Conservation (phyloP, 2,797 vertebrate genomes). For the Lithobates pipiens region DNA sequence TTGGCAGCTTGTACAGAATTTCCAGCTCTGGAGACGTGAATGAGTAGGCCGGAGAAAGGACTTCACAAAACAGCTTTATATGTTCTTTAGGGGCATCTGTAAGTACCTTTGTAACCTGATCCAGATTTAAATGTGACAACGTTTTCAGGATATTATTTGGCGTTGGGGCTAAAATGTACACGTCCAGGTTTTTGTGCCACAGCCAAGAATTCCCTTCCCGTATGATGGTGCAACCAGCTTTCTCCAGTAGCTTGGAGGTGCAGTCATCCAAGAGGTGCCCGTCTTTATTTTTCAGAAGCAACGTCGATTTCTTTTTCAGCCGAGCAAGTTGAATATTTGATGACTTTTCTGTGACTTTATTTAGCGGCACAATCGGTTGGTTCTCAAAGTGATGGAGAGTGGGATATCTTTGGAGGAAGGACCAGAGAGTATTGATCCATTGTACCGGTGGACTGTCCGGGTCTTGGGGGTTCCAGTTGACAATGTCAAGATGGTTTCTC, state of each 20-base stretch:
- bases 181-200: slow-evolving; percentile 76
- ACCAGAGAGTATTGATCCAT: slow-evolving; percentile 84
- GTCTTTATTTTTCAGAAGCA: slow-evolving; percentile 77
- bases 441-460: slow-evolving; percentile 75
- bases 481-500: slow-evolving; percentile 64
- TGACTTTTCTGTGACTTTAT: slow-evolving; percentile 61
- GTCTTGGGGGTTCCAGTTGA: slow-evolving; percentile 73
- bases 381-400: slow-evolving; percentile 74
- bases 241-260: slow-evolving; percentile 73
- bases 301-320: slow-evolving; percentile 72
- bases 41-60: slow-evolving; percentile 73
- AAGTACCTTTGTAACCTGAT: slow-evolving; percentile 68
- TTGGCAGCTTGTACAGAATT: slow-evolving; percentile 76
- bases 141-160: slow-evolving; percentile 75
- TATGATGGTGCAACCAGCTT: slow-evolving; percentile 78
- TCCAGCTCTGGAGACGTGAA: slow-evolving; percentile 69
- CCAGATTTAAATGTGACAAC: slow-evolving; percentile 70
- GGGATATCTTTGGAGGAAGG: slow-evolving; percentile 75
- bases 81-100: slow-evolving; percentile 53
- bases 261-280: slow-evolving; percentile 69
- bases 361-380: slow-evolving; percentile 81
- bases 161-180: slow-evolving; percentile 78
- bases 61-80: slow-evolving; percentile 72
- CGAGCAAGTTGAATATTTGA: slow-evolving; percentile 71
- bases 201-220: slow-evolving; percentile 71